A percentile compares a stretch with the other conserved stretches of the same genome.
Evolutionary conservation across 30 jellyfish, hydroid and myxozoan species (phyloP).

Genomic region (Rhopilema esculentum): DNA sequence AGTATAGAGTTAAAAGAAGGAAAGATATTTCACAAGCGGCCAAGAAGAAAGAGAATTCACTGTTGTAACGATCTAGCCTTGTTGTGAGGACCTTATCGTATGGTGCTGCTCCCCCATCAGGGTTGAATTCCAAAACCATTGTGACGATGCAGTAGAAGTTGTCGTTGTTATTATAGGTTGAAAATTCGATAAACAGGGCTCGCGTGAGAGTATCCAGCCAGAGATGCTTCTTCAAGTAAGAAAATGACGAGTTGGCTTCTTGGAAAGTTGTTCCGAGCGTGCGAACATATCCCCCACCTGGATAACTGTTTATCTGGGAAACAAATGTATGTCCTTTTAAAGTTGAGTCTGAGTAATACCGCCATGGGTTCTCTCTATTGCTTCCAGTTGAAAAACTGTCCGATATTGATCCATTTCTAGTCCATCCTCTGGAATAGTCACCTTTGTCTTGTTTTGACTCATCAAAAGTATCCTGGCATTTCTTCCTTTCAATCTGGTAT

Average conservation of each 20-base stretch:
- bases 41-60: constrained; percentile 53
- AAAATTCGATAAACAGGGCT: constrained; percentile 76
- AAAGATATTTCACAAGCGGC: constrained; percentile 80
- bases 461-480: neutral
- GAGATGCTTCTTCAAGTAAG: constrained; percentile 28
- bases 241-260: constrained; percentile 26
- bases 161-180: constrained; percentile 77
- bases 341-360: constrained; percentile 8
- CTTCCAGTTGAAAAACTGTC: neutral
- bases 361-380: constrained; percentile 56
- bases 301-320: constrained; percentile 42
- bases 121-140: constrained; percentile 61
- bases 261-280: constrained; percentile 52
- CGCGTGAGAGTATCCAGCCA: constrained; percentile 81
- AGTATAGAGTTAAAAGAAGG: constrained; percentile 53
- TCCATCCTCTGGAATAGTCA: constrained; percentile 11
- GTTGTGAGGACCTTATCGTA: constrained; percentile 45
- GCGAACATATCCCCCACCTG: constrained; percentile 83
- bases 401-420: neutral
- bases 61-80: constrained; percentile 80
- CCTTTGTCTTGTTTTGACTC: constrained; percentile 18
- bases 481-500: neutral
- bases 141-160: constrained; percentile 75
- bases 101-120: constrained; percentile 74
- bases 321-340: constrained; percentile 25